phyloP scores from a whole-genome alignment of 2,797 vertebrate species.

The Coilia nasus region DNA sequence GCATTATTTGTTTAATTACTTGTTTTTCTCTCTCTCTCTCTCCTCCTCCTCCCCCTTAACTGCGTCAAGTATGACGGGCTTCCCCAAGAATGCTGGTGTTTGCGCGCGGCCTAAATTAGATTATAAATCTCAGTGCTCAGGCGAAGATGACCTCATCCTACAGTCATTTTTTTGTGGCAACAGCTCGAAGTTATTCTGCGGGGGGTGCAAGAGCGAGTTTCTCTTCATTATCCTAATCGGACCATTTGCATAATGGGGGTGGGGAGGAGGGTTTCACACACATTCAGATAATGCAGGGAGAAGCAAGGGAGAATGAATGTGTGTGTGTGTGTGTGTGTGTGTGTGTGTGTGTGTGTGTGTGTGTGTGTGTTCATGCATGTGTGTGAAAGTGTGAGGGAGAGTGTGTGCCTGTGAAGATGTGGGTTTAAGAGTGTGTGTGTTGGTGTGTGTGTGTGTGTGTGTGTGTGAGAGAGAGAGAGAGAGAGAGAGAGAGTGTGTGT shows the following conservation, averaged over 20 bases:
- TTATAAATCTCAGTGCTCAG: constrained; percentile 3
- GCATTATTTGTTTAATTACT: no score
- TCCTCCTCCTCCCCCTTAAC: neutral
- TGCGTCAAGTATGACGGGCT: neutral
- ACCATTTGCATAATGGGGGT: no score
- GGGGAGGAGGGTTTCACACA: no score
- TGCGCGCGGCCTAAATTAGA: neutral
- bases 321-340: neutral
- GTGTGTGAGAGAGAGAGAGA: neutral
- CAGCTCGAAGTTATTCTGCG: no score
- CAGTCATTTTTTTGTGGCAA: no score
- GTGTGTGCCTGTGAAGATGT: no score
- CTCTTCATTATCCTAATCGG: no score
- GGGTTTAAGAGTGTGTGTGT: neutral
- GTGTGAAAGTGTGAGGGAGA: neutral
- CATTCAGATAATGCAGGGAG: no score
- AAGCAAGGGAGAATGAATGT: no score
- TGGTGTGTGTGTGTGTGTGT: neutral
- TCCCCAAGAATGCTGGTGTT: constrained; percentile 23
- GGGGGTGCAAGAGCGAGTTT: no score
- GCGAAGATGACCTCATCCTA: constrained; percentile 5
- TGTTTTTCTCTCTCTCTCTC: no score
- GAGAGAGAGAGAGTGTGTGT: no score
- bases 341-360: neutral
- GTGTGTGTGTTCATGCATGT: neutral